These are phyloP conservation scores for Coleophora deauratella DNA, from an alignment of 2,888 invertebrate genomes.

Conservation along the genomic window DNA sequence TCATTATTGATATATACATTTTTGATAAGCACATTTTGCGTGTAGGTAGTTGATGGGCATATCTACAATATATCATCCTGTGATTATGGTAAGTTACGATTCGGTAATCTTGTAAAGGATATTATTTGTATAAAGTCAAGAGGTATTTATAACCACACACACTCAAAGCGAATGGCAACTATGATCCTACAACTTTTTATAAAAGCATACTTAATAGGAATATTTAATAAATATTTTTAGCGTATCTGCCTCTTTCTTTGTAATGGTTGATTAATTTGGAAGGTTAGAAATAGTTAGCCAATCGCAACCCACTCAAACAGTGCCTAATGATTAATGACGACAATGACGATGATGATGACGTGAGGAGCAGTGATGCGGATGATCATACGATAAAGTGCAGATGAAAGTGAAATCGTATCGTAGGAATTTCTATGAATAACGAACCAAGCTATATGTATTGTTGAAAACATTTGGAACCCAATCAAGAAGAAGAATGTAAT, in stretches of 20 bases:
- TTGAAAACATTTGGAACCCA: no score
- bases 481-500: no score
- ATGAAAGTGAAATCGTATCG: slow-evolving; percentile 30
- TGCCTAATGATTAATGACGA: slow-evolving; percentile 50
- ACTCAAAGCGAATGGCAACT: slow-evolving; percentile 55
- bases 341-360: slow-evolving; percentile 34
- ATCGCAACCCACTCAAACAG: slow-evolving; percentile 62
- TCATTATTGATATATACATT: slow-evolving; percentile 48
- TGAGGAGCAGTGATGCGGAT: slow-evolving; percentile 69
- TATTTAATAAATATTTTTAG: no score
- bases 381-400: slow-evolving; percentile 42
- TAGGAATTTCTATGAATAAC: slow-evolving; percentile 11
- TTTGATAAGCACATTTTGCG: slow-evolving; percentile 54
- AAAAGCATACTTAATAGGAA: no score
- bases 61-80: slow-evolving; percentile 52
- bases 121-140: slow-evolving; percentile 46
- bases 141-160: slow-evolving; percentile 55
- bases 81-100: slow-evolving; percentile 34
- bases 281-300: slow-evolving; percentile 31
- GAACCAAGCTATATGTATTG: no score
- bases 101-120: slow-evolving; percentile 45
- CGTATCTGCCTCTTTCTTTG: no score
- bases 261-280: no score
- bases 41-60: slow-evolving; percentile 39
- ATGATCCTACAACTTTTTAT: slow-evolving; percentile 18